A percentile compares a stretch with the other conserved stretches of the same genome.
phyloP scores from a whole-genome alignment of 2,113 vertebrate genomes.

The Bungarus multicinctus region DNA sequence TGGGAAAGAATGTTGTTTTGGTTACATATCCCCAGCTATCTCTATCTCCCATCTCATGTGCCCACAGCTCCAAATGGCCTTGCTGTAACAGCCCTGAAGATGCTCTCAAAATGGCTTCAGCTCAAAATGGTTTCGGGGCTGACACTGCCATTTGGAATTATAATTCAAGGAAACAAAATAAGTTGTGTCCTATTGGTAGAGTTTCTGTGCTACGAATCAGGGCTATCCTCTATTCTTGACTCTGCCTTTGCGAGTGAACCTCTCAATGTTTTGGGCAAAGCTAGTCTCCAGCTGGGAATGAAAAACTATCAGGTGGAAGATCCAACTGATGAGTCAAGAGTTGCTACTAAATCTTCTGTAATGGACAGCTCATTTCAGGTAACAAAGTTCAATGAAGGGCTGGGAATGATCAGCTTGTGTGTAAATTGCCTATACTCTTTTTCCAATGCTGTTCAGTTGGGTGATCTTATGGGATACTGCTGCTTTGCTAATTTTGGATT shows the following conservation, averaged over 20 bases:
- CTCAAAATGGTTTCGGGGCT: too few relatives aligned
- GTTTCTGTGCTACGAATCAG: background rate
- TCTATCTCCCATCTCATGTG: too few relatives aligned
- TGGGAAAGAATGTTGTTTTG: too few relatives aligned
- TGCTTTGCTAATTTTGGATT: background rate
- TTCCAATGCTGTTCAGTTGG: background rate
- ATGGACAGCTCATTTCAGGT: constrained; percentile 21
- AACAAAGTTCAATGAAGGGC: constrained; percentile 19
- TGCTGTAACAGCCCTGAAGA: too few relatives aligned
- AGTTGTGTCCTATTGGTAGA: background rate
- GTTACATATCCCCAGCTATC: too few relatives aligned
- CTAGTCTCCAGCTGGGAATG: constrained; percentile 1
- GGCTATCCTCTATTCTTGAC: background rate
- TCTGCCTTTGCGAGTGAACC: background rate
- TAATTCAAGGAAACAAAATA: constrained; percentile 1
- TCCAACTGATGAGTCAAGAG: background rate
- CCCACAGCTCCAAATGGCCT: too few relatives aligned
- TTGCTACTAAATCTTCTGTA: constrained; percentile 16
- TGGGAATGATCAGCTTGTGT: background rate
- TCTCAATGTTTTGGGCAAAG: background rate
- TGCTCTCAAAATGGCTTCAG: too few relatives aligned
- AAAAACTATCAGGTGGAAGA: background rate
- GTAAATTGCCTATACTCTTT: background rate
- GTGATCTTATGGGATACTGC: background rate
- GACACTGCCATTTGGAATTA: background rate